These are phyloP conservation scores for Macropis europaea DNA, from an alignment of 2,888 invertebrate genomes.

Conservation along the genomic window DNA sequence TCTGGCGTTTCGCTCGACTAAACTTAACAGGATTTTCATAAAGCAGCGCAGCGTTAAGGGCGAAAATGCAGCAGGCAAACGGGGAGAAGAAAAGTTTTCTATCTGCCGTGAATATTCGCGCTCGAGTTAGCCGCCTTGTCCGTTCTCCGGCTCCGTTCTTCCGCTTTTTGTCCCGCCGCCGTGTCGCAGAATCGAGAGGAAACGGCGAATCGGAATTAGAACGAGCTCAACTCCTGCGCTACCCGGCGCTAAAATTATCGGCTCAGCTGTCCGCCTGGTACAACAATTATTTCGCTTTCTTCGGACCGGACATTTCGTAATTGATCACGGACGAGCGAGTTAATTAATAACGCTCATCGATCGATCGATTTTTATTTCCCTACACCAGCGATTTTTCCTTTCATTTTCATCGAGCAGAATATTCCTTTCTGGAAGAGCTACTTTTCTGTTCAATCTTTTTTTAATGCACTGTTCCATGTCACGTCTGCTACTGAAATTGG, in stretches of 20 bases:
- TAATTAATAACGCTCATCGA: no score
- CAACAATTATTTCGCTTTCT: slow-evolving; percentile 23
- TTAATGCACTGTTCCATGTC: no score
- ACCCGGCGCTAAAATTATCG: background rate
- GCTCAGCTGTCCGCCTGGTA: slow-evolving; percentile 8
- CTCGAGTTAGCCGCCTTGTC: background rate
- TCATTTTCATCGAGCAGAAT: no score
- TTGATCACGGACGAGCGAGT: background rate
- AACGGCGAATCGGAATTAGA: slow-evolving; percentile 25
- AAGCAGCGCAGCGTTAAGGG: slow-evolving; percentile 11
- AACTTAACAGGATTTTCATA: slow-evolving; percentile 46
- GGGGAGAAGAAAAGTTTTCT: slow-evolving; percentile 19
- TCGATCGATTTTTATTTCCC: no score
- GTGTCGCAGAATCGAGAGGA: background rate
- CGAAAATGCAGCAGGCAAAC: background rate
- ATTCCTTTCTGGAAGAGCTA: no score
- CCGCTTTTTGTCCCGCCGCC: background rate
- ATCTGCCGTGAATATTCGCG: slow-evolving; percentile 24
- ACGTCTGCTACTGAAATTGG: no score
- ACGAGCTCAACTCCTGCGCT: background rate
- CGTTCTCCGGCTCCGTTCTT: slow-evolving; percentile 1
- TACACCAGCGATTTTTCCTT: no score
- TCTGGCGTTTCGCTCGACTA: no score
- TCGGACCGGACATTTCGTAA: slow-evolving; percentile 8
- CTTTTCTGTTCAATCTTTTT: no score